A percentile compares a stretch with the other conserved stretches of the same genome.
These are phyloP conservation scores for Trissolcus basalis DNA, from an alignment of 1,140 invertebrate genomes.

Conservation along the genomic window DNA sequence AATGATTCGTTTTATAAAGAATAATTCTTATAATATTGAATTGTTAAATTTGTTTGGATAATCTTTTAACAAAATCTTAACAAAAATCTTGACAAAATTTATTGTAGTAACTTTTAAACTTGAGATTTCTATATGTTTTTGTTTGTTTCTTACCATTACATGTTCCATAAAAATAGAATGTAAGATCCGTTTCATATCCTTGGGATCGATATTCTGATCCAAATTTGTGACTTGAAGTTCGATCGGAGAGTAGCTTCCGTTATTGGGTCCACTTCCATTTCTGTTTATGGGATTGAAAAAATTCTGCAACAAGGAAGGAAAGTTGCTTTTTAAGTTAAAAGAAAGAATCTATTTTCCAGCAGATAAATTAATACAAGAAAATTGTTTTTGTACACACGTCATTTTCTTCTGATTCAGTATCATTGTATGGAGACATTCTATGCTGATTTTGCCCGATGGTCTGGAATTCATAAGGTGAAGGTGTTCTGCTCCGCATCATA, in stretches of 20 bases:
- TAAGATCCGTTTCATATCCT: constrained; percentile 83
- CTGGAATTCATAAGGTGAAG: constrained; percentile 71
- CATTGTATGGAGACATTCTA: constrained; percentile 68
- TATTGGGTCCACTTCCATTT: constrained; percentile 55
- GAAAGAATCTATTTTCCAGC: too few relatives aligned
- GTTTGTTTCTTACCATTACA: constrained; percentile 77
- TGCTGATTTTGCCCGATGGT: constrained; percentile 59
- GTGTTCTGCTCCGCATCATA: constrained; percentile 65
- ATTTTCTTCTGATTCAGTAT: constrained; percentile 71
- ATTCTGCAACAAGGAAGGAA: constrained; percentile 60
- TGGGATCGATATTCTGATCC: constrained; percentile 84
- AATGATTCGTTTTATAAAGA: too few relatives aligned
- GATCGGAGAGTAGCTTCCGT: constrained; percentile 73
- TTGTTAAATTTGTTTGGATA: too few relatives aligned
- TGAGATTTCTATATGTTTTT: too few relatives aligned
- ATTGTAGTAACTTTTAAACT: too few relatives aligned
- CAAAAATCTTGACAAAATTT: too few relatives aligned
- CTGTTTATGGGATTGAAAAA: constrained; percentile 73
- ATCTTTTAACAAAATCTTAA: too few relatives aligned
- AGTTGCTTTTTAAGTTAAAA: too few relatives aligned
- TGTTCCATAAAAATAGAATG: constrained; percentile 82
- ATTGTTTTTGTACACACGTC: constrained; percentile 19
- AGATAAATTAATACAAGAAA: too few relatives aligned
- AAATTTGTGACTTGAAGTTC: constrained; percentile 86
- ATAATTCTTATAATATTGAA: too few relatives aligned